Base-by-base conservation (phyloP, 92 coral and sea anemone genomes). In the Phenganax marumi region DNA sequence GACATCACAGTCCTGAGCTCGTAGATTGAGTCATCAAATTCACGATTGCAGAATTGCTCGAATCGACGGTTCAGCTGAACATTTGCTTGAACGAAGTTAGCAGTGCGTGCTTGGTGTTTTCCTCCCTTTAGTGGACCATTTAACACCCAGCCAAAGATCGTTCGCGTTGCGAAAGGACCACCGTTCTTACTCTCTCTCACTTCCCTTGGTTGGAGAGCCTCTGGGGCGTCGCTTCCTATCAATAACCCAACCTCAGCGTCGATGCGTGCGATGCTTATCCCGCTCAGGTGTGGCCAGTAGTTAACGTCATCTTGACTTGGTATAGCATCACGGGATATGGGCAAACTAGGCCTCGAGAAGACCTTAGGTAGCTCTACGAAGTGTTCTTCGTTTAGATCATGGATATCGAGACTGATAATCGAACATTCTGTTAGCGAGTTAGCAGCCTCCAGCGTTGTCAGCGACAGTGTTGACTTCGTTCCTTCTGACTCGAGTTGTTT, bases 121-220 rank as follows among this genome's bases (percentile, higher is more conserved):
- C 43, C 18, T 22, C 25, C 63, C 3, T 73, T 33, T 33, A 91
- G 81, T 1, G 91, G 92, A 22, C 97, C 91, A 82, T 91, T 89
- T 65, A 91, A 22, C 0, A 89, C 88, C 97, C 92, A 91, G 7
- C 91, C 97, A 2, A 87, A 72, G 57, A 83, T 16, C 12, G 92
- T 87, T 74, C 76, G 78, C 7, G 86, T 73, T 12, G 91, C 88
- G 50, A 84, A 91, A 7, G 91, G 91, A 12, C 92, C 91, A 1
- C 88, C 88, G 39, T 82, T 81, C 8, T 81, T 64, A 48, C 87
- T 89, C 47, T 66, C 18, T 75, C 73, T 43, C 52, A 87, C 87
- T 80, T 91, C 89, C 7, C 10, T 52, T 24, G 88, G 88, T 70
- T 85, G 84, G 53, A 66, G 49, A 25, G 6, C 72, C 16, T 23